Base-by-base conservation (phyloP, 2,888 invertebrate genomes). In the Arge pagana region DNA sequence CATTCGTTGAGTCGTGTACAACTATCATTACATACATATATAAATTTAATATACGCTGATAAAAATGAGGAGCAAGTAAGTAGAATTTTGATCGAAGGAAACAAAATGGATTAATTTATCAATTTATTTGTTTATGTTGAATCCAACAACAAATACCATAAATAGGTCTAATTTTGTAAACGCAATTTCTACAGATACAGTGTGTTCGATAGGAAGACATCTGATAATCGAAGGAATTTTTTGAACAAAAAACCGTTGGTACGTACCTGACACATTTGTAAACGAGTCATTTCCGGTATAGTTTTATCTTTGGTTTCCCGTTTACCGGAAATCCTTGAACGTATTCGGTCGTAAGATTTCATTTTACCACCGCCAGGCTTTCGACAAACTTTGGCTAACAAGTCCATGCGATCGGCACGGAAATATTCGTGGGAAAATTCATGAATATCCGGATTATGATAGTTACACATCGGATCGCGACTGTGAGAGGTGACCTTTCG, bases 401-500 rank as follows among this genome's bases (percentile, higher is more conserved):
- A 66, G 54, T 84, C 84, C 0, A 79, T 76, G 53, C 81, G 78
- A 24, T 80, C 81, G 39, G 71, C 78, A 61, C 81, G 81, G 62
- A 84, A 84, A 62, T 78, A 78, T 54, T 83, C 83, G 59, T 84
- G 83, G 21, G 81, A 73, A 71, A 83, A 84, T 60, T 84, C 84
- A 58, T 84, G 83, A 66, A 83, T 79, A 52, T 81, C 80, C 19
- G 82, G 82, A 64, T 83, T 82, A 59, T 81, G 81, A 2, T 81
- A 80, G 65, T 81, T 82, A 60, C 82, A 82, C 18, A 81, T 63
- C n/a, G 81, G 80, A 64, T 84, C 83, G 64, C 83, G 83, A 53
- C 80, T 78, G 63, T 83, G 83, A 1, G 82, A 81, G 33, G 83
- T 82, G 15, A 84, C 82, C 75, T 84, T 84, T 8, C 83, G 80